These are phyloP conservation scores for Peromyscus californicus DNA, from an alignment of 2,113 vertebrate genomes.

Conservation along the genomic window DNA sequence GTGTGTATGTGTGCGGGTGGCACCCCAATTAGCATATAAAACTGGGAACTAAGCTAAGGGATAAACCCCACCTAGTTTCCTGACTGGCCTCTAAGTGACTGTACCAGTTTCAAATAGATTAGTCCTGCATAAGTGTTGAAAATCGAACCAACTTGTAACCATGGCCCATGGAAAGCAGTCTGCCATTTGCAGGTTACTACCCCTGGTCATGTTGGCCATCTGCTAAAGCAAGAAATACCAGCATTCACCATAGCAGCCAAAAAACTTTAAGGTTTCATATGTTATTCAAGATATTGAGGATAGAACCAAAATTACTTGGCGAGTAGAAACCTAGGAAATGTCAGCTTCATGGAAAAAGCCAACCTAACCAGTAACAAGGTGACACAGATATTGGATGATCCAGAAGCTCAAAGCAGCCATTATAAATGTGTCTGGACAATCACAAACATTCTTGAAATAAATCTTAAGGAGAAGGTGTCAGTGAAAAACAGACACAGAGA, in stretches of 20 bases:
- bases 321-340: constrained; percentile 9
- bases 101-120: neutral
- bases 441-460: constrained; percentile 24
- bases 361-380: neutral
- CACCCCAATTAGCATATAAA: neutral
- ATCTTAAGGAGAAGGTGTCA: constrained; percentile 17
- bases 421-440: neutral
- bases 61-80: neutral
- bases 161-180: neutral
- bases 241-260: neutral
- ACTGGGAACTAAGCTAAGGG: neutral
- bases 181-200: neutral
- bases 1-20: neutral
- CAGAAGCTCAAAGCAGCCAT: neutral
- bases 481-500: neutral
- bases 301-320: neutral
- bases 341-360: neutral
- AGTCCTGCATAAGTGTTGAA: neutral
- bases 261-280: neutral
- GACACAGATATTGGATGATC: neutral
- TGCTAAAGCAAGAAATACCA: constrained; percentile 28
- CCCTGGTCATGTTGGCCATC: neutral
- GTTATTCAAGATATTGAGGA: constrained; percentile 6
- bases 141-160: neutral
- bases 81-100: neutral